Conservation (phyloP, 2,113 vertebrate species). For the Grus americana region DNA sequence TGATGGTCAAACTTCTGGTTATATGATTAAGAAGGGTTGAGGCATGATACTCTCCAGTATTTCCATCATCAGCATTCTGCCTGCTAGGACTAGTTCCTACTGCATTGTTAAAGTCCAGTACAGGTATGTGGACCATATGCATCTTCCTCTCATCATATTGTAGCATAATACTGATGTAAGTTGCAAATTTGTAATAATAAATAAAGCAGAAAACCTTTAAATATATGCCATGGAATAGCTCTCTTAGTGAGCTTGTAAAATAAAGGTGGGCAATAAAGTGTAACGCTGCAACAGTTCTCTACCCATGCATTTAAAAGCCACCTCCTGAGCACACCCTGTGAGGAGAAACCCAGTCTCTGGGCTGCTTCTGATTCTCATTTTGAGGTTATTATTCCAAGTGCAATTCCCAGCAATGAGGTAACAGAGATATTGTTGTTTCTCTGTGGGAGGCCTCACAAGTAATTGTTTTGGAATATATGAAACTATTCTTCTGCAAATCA, state of each 20-base stretch:
- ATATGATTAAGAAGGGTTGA: neutral
- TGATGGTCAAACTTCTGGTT: neutral
- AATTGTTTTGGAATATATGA: neutral
- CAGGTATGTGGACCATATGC: neutral
- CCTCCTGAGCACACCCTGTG: neutral
- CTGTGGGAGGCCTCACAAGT: neutral
- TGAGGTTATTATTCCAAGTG: slow-evolving; percentile 8
- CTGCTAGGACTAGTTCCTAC: neutral
- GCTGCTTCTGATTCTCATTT: neutral
- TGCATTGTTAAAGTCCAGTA: neutral
- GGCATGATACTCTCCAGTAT: neutral
- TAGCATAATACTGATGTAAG: neutral
- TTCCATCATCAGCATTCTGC: neutral
- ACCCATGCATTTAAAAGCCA: neutral
- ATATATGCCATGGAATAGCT: neutral
- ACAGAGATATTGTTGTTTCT: neutral
- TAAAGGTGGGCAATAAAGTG: neutral
- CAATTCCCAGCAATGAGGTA: neutral
- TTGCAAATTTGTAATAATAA: neutral
- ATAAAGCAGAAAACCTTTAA: neutral
- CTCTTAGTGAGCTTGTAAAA: neutral
- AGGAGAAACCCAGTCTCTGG: neutral
- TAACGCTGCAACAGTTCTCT: neutral
- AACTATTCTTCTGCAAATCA: neutral
- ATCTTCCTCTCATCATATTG: neutral